Evolutionary conservation across 2,888 invertebrate species (phyloP).

Genomic region (Eupelmus urozonus): DNA sequence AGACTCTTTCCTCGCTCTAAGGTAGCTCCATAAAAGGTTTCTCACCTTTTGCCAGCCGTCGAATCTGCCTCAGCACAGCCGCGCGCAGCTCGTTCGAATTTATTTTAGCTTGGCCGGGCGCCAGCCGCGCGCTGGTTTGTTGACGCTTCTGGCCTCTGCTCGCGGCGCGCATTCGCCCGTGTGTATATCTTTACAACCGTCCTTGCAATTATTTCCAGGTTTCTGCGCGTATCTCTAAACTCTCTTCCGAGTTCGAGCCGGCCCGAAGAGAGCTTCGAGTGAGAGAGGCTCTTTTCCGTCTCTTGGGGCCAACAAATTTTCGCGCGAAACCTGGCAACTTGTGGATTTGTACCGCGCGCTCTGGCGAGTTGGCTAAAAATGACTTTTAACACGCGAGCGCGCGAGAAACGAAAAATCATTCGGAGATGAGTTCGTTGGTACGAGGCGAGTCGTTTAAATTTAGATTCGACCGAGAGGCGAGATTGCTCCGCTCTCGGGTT

Average conservation of each 20-base stretch:
- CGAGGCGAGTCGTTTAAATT: constrained; percentile 10
- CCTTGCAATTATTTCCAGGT: constrained; percentile 72
- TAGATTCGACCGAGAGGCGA: not conserved
- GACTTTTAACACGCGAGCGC: constrained; percentile 9
- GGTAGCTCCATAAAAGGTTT: constrained; percentile 52
- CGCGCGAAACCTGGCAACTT: too few species aligned
- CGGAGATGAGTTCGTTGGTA: constrained; percentile 28
- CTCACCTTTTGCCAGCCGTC: constrained; percentile 46
- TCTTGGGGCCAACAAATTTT: not conserved
- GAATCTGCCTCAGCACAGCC: not conserved
- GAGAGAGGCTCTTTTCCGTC: not conserved
- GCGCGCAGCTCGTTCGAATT: constrained; percentile 59
- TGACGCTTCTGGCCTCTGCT: constrained; percentile 61
- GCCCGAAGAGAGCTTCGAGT: not conserved
- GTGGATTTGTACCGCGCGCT: not conserved
- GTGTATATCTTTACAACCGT: constrained; percentile 65
- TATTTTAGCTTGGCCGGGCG: constrained; percentile 68
- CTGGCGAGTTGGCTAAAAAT: constrained; percentile 17
- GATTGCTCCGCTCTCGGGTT: not conserved
- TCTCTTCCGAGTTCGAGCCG: not conserved
- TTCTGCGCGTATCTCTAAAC: constrained; percentile 50
- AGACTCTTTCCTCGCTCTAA: too few species aligned
- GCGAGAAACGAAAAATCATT: constrained; percentile 25
- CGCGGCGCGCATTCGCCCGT: constrained; percentile 26
- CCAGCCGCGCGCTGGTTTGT: constrained; percentile 69